Conservation (phyloP, 1,140 invertebrate genomes). For the Anastrepha obliqua region DNA sequence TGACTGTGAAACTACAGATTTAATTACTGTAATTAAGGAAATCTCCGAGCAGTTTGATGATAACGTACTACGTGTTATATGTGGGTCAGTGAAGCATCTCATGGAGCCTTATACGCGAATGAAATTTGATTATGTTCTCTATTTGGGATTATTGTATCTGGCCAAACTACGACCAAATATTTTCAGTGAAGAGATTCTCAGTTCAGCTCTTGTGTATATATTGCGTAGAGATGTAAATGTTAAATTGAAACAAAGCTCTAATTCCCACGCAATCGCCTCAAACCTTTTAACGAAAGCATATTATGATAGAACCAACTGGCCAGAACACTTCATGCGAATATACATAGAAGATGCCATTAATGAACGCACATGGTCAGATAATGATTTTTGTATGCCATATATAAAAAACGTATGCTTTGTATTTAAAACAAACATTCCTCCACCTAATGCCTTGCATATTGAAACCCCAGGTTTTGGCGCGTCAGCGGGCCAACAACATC, state of each 20-base stretch:
- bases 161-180: slow-evolving; percentile 87
- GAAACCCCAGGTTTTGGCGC: slow-evolving; percentile 76
- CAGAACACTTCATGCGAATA: slow-evolving; percentile 85
- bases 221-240: slow-evolving; percentile 87
- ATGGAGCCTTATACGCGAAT: slow-evolving; percentile 79
- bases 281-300: slow-evolving; percentile 90
- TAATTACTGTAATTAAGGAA: slow-evolving; percentile 78
- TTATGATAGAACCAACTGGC: slow-evolving; percentile 85
- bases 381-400: slow-evolving; percentile 91
- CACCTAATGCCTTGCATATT: slow-evolving; percentile 78
- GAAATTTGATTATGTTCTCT: slow-evolving; percentile 88
- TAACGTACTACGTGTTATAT: slow-evolving; percentile 77
- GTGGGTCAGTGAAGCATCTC: slow-evolving; percentile 81
- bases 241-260: slow-evolving; percentile 78
- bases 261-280: slow-evolving; percentile 89
- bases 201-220: slow-evolving; percentile 88
- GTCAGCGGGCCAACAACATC: slow-evolving; percentile 58
- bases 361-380: slow-evolving; percentile 94
- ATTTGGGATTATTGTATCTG: slow-evolving; percentile 86
- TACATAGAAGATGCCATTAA: slow-evolving; percentile 96
- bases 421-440: slow-evolving; percentile 88
- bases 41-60: slow-evolving; percentile 80
- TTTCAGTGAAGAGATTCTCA: slow-evolving; percentile 86
- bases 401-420: slow-evolving; percentile 93
- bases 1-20: slow-evolving; percentile 79